These are phyloP conservation scores for Stichodactyla mertensii DNA, from an alignment of 64 coral and sea anemone species.

Conservation along the genomic window DNA sequence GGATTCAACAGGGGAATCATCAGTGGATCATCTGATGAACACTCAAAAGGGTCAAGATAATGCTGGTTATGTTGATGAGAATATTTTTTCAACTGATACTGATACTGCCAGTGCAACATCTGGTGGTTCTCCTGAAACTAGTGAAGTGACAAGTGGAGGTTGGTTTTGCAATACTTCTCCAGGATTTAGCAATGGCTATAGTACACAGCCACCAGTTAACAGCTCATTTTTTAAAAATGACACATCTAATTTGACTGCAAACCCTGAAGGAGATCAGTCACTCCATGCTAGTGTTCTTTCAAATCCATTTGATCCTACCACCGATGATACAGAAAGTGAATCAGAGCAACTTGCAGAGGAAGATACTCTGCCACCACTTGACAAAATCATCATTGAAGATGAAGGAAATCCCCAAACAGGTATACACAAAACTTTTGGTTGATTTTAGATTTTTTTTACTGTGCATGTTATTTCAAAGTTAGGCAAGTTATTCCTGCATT, in stretches of 20 bases:
- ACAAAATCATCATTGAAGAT: too few relatives aligned
- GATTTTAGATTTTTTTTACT: too few relatives aligned
- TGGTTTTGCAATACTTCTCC: background rate
- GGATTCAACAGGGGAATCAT: too few relatives aligned
- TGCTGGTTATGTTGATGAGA: background rate
- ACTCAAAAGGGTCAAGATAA: background rate
- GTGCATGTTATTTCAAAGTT: too few relatives aligned
- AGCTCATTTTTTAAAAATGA: background rate
- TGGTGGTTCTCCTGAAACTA: background rate
- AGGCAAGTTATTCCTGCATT: too few relatives aligned
- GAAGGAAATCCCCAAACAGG: too few relatives aligned
- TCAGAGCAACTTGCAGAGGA: too few relatives aligned
- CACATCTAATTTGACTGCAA: background rate
- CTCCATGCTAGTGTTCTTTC: background rate
- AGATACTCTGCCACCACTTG: too few relatives aligned
- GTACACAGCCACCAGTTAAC: background rate
- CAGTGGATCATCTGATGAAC: background rate
- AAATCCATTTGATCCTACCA: too few relatives aligned
- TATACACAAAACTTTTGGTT: too few relatives aligned
- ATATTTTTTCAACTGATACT: background rate
- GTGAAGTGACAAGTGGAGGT: background rate
- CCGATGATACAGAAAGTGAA: too few relatives aligned
- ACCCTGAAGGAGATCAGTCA: background rate
- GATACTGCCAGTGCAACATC: too few relatives aligned
- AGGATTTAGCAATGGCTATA: background rate